These are phyloP conservation scores for Plodia interpunctella DNA, from an alignment of 1,140 invertebrate genomes.

Conservation along the genomic window DNA sequence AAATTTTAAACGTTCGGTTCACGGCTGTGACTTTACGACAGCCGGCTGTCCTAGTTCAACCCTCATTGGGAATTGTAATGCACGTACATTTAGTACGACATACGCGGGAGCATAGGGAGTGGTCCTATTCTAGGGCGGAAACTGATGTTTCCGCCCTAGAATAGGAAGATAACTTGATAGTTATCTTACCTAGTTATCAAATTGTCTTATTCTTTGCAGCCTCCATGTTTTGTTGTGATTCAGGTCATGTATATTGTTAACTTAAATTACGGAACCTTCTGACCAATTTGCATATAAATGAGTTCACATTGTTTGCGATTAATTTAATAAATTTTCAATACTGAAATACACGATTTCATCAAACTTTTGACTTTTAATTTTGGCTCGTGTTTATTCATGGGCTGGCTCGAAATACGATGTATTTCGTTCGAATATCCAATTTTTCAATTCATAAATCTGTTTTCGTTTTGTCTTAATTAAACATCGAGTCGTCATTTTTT, in stretches of 20 bases:
- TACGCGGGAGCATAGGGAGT: too few species aligned
- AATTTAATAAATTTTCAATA: conserved; percentile 5
- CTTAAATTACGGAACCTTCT: background rate
- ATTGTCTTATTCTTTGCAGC: background rate
- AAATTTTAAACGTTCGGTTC: too few species aligned
- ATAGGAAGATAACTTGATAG: too few species aligned
- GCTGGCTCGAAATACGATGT: background rate
- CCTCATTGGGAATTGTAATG: too few species aligned
- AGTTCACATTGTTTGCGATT: background rate
- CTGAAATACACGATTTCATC: background rate
- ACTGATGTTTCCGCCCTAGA: too few species aligned
- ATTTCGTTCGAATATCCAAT: background rate
- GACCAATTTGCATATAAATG: conserved; percentile 11
- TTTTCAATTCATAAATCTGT: background rate
- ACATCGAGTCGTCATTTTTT: background rate
- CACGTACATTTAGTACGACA: too few species aligned
- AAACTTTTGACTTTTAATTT: conserved; percentile 11
- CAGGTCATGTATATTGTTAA: conserved; percentile 1
- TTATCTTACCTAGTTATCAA: too few species aligned
- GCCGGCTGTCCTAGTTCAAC: too few species aligned
- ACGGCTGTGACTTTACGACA: too few species aligned
- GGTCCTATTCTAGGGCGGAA: too few species aligned
- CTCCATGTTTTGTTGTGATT: background rate
- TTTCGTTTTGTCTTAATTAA: conserved; percentile 4
- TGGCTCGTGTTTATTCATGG: conserved; percentile 2